Percentiles rank a stretch among this genome's conserved stretches.
phyloP scores from a whole-genome alignment of 2,113 vertebrate genomes.

The Odontesthes bonariensis region DNA sequence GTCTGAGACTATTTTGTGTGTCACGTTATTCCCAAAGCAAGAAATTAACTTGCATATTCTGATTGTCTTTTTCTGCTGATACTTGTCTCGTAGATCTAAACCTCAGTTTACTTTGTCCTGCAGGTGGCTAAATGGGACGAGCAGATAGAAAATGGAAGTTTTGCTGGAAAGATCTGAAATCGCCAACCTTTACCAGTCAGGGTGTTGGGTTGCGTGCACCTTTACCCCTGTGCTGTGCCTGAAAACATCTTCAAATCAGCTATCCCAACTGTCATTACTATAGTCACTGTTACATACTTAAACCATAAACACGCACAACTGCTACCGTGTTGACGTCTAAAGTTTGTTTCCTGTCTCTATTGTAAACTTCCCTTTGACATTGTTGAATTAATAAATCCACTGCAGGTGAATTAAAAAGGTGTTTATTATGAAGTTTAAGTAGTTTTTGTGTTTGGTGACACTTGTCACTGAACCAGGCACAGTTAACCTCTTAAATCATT shows the following conservation, averaged over 20 bases:
- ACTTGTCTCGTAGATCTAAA: background rate
- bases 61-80: background rate
- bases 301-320: slow-evolving; percentile 63
- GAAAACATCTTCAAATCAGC: slow-evolving; percentile 36
- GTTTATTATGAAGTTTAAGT: background rate
- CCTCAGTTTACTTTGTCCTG: slow-evolving; percentile 19
- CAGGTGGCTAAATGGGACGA: slow-evolving; percentile 83
- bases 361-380: slow-evolving; percentile 4
- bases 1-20: slow-evolving; percentile 5
- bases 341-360: slow-evolving; percentile 1
- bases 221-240: slow-evolving; percentile 44
- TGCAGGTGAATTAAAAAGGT: slow-evolving; percentile 7
- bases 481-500: background rate
- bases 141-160: slow-evolving; percentile 79
- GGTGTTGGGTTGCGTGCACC: slow-evolving; percentile 41
- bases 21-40: no score
- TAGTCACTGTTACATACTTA: slow-evolving; percentile 10
- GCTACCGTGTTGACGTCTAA: slow-evolving; percentile 25
- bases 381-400: slow-evolving; percentile 50
- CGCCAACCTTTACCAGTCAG: background rate
- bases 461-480: background rate
- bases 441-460: background rate
- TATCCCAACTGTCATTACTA: background rate
- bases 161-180: slow-evolving; percentile 82
- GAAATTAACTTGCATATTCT: no score